Conservation (phyloP, 2,113 vertebrate species). For the Globicephala melas region DNA sequence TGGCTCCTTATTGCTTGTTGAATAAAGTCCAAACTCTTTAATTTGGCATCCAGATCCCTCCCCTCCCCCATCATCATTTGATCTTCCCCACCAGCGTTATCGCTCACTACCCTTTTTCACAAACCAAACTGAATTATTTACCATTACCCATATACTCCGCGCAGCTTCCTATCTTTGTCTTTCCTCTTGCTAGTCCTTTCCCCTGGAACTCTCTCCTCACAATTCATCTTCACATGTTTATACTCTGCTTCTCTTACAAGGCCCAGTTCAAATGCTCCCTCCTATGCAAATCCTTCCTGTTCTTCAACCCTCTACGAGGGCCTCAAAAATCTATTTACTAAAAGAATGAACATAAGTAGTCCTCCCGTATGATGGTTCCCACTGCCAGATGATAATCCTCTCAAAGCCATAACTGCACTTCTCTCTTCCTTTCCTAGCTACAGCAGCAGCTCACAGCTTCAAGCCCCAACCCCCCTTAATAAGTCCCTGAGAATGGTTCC, state of each 20-base stretch:
- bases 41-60: not conserved
- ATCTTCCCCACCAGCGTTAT: not conserved
- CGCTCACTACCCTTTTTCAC: not conserved
- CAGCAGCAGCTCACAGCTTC: not conserved
- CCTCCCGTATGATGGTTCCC: not conserved
- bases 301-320: not conserved
- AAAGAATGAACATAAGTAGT: not conserved
- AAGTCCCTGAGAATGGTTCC: not conserved
- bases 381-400: not conserved
- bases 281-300: not conserved
- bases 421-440: not conserved
- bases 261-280: not conserved
- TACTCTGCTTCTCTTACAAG: not conserved
- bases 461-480: not conserved
- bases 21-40: slow-evolving; percentile 17
- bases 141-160: not conserved
- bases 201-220: not conserved
- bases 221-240: not conserved
- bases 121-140: not conserved
- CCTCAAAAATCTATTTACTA: not conserved
- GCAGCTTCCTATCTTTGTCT: not conserved
- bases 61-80: not conserved
- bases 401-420: not conserved
- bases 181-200: not conserved
- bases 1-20: not conserved